A percentile compares a stretch with the other conserved stretches of the same genome.
phyloP scores from a whole-genome alignment of 53 echinoderm and acorn worm species.

The Arbacia lixula region DNA sequence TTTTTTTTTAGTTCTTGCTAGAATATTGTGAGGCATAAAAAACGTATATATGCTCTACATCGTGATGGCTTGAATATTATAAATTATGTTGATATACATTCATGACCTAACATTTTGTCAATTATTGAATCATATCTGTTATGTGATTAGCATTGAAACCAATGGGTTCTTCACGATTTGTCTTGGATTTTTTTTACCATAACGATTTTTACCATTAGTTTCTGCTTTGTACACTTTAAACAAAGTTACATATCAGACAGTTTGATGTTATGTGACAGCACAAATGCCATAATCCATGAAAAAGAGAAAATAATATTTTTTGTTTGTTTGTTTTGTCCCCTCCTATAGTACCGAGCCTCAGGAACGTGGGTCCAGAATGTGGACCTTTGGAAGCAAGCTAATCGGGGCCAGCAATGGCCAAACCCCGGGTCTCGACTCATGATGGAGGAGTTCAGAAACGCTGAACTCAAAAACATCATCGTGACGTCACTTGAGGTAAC shows the following conservation, averaged over 20 bases:
- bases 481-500: slow-evolving; percentile 89
- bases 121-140: no score
- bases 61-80: no score
- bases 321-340: background rate
- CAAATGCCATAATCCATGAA: no score
- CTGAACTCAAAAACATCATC: slow-evolving; percentile 75
- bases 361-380: slow-evolving; percentile 87
- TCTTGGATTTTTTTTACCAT: background rate
- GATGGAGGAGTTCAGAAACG: slow-evolving; percentile 83
- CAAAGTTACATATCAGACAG: no score
- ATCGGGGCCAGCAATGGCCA: slow-evolving; percentile 59
- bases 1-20: no score
- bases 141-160: no score
- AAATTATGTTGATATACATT: no score
- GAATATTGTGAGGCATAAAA: no score
- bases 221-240: background rate
- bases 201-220: background rate
- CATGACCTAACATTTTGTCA: no score
- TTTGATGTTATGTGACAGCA: no score
- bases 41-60: no score
- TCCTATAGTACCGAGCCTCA: slow-evolving; percentile 54
- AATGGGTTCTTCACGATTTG: no score
- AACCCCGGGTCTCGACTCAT: slow-evolving; percentile 64
- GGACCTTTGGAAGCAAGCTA: slow-evolving; percentile 61
- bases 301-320: background rate